Evolutionary conservation across 1,140 invertebrate genomes (phyloP).

Genomic region (Pogonomyrmex californicus): DNA sequence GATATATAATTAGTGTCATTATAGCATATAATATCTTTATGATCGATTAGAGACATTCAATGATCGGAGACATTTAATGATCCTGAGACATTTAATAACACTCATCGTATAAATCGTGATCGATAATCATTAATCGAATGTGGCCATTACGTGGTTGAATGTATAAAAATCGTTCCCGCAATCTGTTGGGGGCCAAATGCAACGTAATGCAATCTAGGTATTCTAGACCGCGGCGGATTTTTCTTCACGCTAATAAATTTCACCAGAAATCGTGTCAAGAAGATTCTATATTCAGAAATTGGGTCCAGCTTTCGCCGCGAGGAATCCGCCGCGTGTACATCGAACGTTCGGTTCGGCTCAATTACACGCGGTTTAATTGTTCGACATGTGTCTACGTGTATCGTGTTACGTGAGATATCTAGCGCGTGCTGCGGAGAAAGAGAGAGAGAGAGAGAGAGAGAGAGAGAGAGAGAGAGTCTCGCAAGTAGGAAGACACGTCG

Average conservation of each 20-base stretch:
- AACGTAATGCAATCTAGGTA: slow-evolving; percentile 19
- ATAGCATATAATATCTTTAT: slow-evolving; percentile 15
- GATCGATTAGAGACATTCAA: neutral
- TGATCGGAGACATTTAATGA: too few species aligned
- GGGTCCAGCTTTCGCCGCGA: slow-evolving; percentile 62
- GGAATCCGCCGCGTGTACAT: slow-evolving; percentile 24
- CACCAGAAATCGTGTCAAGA: slow-evolving; percentile 67
- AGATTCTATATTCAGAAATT: slow-evolving; percentile 50
- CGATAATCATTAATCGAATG: slow-evolving; percentile 42
- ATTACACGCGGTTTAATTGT: slow-evolving; percentile 66
- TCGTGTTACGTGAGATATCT: slow-evolving; percentile 26
- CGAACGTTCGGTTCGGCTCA: slow-evolving; percentile 38
- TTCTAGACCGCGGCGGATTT: slow-evolving; percentile 15
- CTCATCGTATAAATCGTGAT: neutral
- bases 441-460: neutral
- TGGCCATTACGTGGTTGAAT: neutral
- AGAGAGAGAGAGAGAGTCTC: neutral
- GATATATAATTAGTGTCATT: neutral
- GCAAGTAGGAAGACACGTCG: neutral
- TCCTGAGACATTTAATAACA: slow-evolving; percentile 17
- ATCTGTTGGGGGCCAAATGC: slow-evolving; percentile 30
- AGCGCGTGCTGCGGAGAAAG: neutral
- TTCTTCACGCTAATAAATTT: slow-evolving; percentile 54
- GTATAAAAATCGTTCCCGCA: slow-evolving; percentile 45
- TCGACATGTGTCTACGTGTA: neutral